These are phyloP conservation scores for Tenebrosternarchus preto DNA, from an alignment of 2,113 vertebrate genomes.

Conservation along the genomic window DNA sequence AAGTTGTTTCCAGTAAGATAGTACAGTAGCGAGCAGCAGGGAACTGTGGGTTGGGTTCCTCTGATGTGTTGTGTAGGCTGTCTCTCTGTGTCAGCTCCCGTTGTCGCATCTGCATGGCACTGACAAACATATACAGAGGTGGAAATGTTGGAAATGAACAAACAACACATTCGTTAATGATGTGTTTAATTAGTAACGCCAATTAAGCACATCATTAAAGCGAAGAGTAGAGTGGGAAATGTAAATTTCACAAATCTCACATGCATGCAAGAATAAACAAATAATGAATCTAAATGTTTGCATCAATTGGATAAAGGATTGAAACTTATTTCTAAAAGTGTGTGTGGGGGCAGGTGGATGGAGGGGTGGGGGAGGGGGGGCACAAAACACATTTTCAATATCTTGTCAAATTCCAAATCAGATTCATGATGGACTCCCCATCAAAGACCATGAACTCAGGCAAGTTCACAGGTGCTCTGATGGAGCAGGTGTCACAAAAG, in stretches of 20 bases:
- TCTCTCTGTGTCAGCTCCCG: conserved; percentile 13
- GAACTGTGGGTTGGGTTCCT: background rate
- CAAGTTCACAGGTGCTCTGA: background rate
- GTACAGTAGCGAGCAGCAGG: background rate
- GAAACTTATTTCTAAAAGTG: conserved; percentile 35
- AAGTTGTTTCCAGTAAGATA: conserved; percentile 15
- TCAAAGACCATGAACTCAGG: too few species aligned
- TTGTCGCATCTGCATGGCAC: background rate
- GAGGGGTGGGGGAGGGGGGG: too few species aligned
- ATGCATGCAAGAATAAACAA: conserved; percentile 34
- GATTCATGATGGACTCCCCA: too few species aligned
- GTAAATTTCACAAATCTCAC: conserved; percentile 40
- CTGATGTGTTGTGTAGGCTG: background rate
- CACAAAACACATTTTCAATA: background rate
- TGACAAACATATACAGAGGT: conserved; percentile 2
- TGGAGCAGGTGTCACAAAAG: conserved; percentile 60
- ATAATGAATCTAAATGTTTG: background rate
- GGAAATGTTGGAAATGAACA: conserved; percentile 39
- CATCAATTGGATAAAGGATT: background rate
- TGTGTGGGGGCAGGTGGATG: too few species aligned
- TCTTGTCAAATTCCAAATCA: background rate
- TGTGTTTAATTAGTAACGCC: conserved; percentile 39
- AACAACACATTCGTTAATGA: conserved; percentile 45
- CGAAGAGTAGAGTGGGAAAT: conserved; percentile 38
- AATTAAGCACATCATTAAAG: conserved; percentile 37